A percentile compares a stretch with the other conserved stretches of the same genome.
These are phyloP conservation scores for Genyomyrus donnyi DNA, from an alignment of 2,113 vertebrate genomes.

Conservation along the genomic window DNA sequence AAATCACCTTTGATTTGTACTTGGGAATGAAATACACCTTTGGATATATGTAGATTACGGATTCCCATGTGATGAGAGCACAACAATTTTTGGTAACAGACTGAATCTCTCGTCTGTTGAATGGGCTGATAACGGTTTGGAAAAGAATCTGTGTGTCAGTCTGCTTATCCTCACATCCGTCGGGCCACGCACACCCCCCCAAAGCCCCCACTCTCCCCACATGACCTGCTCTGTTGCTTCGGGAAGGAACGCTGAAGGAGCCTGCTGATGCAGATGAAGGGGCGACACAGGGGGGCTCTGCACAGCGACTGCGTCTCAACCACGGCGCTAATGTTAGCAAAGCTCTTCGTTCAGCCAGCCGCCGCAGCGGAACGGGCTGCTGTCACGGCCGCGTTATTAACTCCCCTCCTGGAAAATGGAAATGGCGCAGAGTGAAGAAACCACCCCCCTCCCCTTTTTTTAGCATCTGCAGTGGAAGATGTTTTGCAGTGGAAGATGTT, in stretches of 20 bases:
- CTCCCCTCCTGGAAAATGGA: background rate
- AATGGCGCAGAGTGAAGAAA: background rate
- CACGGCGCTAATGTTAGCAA: background rate
- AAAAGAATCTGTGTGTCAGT: background rate
- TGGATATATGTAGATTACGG: background rate
- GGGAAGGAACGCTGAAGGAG: background rate
- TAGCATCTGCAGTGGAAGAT: background rate
- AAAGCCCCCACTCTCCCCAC: background rate
- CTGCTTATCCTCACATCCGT: background rate
- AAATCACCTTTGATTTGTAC: background rate
- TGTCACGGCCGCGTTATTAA: background rate
- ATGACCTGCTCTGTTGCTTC: background rate
- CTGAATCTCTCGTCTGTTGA: background rate
- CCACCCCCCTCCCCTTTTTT: background rate
- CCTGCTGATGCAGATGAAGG: background rate
- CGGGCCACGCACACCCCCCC: background rate
- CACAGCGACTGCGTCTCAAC: background rate
- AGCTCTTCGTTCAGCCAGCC: background rate
- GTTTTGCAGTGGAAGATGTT: background rate
- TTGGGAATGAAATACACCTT: background rate
- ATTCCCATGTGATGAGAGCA: background rate
- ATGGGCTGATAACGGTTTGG: background rate
- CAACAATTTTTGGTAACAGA: background rate
- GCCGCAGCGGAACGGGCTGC: background rate
- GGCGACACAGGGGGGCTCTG: background rate